Evolutionary conservation across 2,113 vertebrate species (phyloP).

Genomic region (Mus pahari): DNA sequence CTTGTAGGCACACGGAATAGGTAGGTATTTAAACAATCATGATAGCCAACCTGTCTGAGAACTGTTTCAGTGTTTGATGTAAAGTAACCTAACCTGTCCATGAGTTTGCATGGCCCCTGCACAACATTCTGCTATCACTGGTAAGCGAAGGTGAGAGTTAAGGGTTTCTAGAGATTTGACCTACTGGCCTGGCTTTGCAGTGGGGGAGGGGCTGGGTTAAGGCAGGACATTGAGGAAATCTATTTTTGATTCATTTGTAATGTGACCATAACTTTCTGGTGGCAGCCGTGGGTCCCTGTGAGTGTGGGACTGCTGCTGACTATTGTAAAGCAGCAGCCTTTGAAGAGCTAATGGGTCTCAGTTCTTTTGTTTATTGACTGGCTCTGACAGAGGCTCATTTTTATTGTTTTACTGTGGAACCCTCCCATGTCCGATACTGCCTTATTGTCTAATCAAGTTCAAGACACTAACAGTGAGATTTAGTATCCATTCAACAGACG

Average conservation of each 20-base stretch:
- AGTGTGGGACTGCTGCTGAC: neutral
- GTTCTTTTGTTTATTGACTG: slow-evolving; percentile 57
- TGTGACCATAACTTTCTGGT: slow-evolving; percentile 60
- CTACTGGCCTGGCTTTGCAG: slow-evolving; percentile 49
- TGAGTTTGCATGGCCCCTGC: slow-evolving; percentile 30
- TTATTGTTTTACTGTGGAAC: slow-evolving; percentile 57
- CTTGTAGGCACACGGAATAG: slow-evolving; percentile 39
- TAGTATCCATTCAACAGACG: slow-evolving; percentile 40
- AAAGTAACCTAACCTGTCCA: slow-evolving; percentile 45
- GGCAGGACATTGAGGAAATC: slow-evolving; percentile 38
- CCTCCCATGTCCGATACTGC: slow-evolving; percentile 54
- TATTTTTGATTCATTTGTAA: slow-evolving; percentile 55
- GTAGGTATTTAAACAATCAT: slow-evolving; percentile 8
- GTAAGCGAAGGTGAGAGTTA: slow-evolving; percentile 59
- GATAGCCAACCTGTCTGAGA: neutral
- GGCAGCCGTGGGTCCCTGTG: neutral
- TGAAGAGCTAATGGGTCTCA: neutral
- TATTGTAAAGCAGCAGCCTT: slow-evolving; percentile 40
- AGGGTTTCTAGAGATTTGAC: slow-evolving; percentile 66
- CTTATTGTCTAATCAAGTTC: slow-evolving; percentile 74
- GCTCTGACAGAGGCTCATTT: slow-evolving; percentile 52
- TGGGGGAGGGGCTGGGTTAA: neutral
- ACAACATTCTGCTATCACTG: slow-evolving; percentile 53
- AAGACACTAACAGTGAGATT: slow-evolving; percentile 58
- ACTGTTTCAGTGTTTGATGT: slow-evolving; percentile 26